Evolutionary conservation across 2,797 vertebrate genomes (phyloP).

Genomic region (Diplodus puntazzo): DNA sequence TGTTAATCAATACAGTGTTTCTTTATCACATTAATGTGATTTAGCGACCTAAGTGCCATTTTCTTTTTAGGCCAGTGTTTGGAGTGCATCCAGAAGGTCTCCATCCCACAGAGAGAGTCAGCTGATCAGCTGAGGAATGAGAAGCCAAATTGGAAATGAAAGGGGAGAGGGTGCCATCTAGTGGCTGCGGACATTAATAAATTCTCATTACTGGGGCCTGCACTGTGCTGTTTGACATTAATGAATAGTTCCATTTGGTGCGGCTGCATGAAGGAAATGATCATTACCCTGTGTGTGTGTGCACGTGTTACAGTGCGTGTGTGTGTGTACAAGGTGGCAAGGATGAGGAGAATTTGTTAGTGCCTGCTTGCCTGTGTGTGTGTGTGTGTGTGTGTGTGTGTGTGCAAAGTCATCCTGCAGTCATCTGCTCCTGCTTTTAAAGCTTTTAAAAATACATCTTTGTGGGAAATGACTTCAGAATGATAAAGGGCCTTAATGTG

Average conservation of each 20-base stretch:
- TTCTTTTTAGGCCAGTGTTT: conserved; percentile 24
- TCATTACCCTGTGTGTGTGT: conserved; percentile 36
- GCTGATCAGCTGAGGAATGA: conserved; percentile 59
- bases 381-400: neutral
- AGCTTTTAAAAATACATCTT: conserved; percentile 21
- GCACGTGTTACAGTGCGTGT: neutral
- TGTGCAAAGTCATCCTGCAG: conserved; percentile 58
- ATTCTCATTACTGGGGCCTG: conserved; percentile 52
- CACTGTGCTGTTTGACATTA: conserved; percentile 62
- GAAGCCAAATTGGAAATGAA: conserved; percentile 68
- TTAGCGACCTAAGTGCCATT: conserved; percentile 15
- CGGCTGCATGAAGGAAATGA: conserved; percentile 56
- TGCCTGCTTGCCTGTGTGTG: conserved; percentile 7
- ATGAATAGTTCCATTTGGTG: conserved; percentile 68
- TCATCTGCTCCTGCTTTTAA: conserved; percentile 18
- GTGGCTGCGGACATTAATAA: conserved; percentile 66
- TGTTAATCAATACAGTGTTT: conserved; percentile 13
- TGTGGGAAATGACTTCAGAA: neutral
- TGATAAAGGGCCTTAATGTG: neutral
- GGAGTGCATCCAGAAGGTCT: conserved; percentile 24
- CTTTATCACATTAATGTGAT: conserved; percentile 13
- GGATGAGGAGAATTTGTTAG: conserved; percentile 18
- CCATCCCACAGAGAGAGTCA: conserved; percentile 31
- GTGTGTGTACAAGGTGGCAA: neutral
- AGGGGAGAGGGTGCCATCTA: conserved; percentile 80